Conservation (phyloP, 2,113 vertebrate species). For the Fregata magnificens region DNA sequence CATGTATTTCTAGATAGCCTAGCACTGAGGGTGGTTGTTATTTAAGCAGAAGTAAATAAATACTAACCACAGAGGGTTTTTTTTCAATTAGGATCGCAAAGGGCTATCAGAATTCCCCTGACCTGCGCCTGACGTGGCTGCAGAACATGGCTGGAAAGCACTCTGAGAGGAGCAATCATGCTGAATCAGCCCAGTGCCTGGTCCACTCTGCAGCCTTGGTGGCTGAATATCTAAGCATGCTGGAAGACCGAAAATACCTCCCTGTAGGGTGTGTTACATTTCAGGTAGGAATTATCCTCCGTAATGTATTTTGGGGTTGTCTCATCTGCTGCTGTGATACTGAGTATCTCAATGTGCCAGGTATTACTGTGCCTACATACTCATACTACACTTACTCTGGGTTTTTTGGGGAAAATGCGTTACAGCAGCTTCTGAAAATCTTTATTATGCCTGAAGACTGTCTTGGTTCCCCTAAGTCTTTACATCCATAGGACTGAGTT, state of each 20-base stretch:
- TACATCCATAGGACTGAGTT: background rate
- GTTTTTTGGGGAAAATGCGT: background rate
- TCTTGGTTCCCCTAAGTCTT: background rate
- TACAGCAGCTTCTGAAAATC: background rate
- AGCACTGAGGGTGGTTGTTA: background rate
- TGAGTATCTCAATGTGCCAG: background rate
- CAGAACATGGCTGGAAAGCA: slow-evolving; percentile 99
- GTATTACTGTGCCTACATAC: rapidly evolving
- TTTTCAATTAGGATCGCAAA: slow-evolving; percentile 88
- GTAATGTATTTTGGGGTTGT: background rate
- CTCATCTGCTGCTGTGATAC: background rate
- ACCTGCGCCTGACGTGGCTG: slow-evolving; percentile 93
- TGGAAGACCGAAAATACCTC: slow-evolving; percentile 98
- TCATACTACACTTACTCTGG: rapidly evolving
- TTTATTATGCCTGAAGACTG: background rate
- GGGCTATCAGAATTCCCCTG: slow-evolving; percentile 97
- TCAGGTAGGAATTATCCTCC: slow-evolving; percentile 77
- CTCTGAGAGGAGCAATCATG: slow-evolving; percentile 94
- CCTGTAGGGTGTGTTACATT: slow-evolving; percentile 98
- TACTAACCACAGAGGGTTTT: background rate
- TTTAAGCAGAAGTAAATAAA: background rate
- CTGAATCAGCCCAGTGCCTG: slow-evolving; percentile 95
- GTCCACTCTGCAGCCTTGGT: slow-evolving; percentile 98
- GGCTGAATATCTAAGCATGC: slow-evolving; percentile 97
- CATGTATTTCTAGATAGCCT: background rate